Evolutionary conservation across 2,888 invertebrate genomes (phyloP).

Genomic region (Drosophila longiperda): DNA sequence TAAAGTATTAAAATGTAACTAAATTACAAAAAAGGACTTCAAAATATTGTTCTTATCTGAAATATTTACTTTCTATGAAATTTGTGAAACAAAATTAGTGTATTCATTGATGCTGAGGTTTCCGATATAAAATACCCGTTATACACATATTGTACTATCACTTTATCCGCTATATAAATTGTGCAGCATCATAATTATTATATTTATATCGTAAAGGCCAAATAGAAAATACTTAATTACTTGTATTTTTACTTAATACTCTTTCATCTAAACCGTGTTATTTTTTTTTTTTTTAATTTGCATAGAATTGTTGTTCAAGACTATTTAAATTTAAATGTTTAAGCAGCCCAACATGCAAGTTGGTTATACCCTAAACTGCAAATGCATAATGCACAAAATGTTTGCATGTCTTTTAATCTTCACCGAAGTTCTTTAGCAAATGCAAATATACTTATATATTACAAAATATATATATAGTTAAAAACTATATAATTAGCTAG

Average conservation of each 20-base stretch:
- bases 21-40: background rate
- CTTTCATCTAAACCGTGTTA: slow-evolving; percentile 7
- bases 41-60: slow-evolving; percentile 14
- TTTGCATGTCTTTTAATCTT: slow-evolving; percentile 69
- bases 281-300: slow-evolving; percentile 8
- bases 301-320: slow-evolving; percentile 30
- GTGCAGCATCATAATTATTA: slow-evolving; percentile 14
- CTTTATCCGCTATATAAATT: slow-evolving; percentile 7
- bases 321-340: slow-evolving; percentile 28
- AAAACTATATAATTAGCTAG: slow-evolving; percentile 29
- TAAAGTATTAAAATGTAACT: background rate
- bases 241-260: slow-evolving; percentile 17
- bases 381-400: slow-evolving; percentile 30
- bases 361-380: slow-evolving; percentile 6
- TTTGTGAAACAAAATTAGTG: slow-evolving; percentile 24
- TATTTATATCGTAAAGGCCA: slow-evolving; percentile 24
- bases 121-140: slow-evolving; percentile 22
- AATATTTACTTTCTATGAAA: slow-evolving; percentile 3
- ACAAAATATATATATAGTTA: slow-evolving; percentile 18
- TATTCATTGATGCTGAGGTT: slow-evolving; percentile 34
- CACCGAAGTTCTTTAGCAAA: slow-evolving; percentile 70
- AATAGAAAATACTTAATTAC: slow-evolving; percentile 18
- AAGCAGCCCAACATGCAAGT: slow-evolving; percentile 17
- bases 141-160: background rate
- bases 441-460: slow-evolving; percentile 21